A percentile compares a stretch with the other conserved stretches of the same genome.
Conservation (phyloP, 2,797 vertebrate genomes). For the Prionace glauca region DNA sequence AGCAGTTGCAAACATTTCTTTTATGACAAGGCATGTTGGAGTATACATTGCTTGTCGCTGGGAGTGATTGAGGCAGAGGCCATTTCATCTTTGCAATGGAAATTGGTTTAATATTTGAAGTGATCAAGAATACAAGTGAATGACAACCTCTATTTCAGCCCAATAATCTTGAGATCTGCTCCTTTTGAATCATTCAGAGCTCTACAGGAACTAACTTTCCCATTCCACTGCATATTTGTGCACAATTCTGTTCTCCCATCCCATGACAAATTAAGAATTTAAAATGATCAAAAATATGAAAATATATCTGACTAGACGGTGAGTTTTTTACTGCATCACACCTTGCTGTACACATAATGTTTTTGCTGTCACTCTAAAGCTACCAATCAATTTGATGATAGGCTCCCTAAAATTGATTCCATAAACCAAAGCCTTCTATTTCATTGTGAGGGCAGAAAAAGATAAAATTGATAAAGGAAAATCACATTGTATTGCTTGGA, state of each 20-base stretch:
- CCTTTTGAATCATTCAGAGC: not conserved
- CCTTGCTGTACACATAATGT: not conserved
- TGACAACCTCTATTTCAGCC: not conserved
- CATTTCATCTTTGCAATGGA: not conserved
- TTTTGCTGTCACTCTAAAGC: not conserved
- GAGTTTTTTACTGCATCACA: not conserved
- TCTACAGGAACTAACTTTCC: not conserved
- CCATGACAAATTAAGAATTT: not conserved
- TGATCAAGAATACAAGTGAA: not conserved
- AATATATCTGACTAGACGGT: not conserved
- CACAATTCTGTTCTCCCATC: not conserved
- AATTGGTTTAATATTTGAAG: not conserved
- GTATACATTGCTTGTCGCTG: not conserved
- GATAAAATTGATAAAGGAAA: slow-evolving; percentile 2
- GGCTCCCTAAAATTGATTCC: slow-evolving; percentile 13
- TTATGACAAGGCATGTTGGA: not conserved
- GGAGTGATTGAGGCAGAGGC: not conserved
- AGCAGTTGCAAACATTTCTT: not conserved
- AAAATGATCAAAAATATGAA: not conserved
- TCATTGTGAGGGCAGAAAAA: not conserved
- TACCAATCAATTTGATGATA: not conserved
- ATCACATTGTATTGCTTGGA: not conserved
- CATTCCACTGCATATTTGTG: not conserved
- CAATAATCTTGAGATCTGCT: not conserved
- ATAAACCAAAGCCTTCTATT: not conserved